These are phyloP conservation scores for Helicoverpa assulta DNA, from an alignment of 2,888 invertebrate species.

Conservation along the genomic window DNA sequence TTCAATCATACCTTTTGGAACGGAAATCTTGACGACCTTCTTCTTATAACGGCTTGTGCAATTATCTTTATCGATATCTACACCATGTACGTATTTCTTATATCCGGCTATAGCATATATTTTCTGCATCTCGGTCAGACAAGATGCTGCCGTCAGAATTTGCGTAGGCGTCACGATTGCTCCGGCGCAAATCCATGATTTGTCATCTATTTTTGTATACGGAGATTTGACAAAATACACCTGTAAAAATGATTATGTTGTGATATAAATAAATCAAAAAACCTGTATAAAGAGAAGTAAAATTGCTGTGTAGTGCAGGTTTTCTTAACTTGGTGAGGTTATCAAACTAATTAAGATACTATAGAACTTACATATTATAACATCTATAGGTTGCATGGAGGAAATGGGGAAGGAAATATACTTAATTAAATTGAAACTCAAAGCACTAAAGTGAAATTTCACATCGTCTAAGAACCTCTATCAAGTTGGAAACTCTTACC, in stretches of 20 bases:
- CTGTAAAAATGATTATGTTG: slow-evolving; percentile 29
- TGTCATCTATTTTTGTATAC: slow-evolving; percentile 21
- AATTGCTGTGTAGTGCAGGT: too few species aligned
- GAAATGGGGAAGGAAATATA: too few species aligned
- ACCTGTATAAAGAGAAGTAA: too few species aligned
- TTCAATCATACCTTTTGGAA: slow-evolving; percentile 43
- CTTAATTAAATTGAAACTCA: too few species aligned
- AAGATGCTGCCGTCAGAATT: slow-evolving; percentile 47
- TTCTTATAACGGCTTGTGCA: slow-evolving; percentile 42
- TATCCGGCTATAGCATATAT: slow-evolving; percentile 52
- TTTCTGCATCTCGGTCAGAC: slow-evolving; percentile 33
- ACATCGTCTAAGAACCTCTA: not conserved
- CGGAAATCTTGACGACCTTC: slow-evolving; percentile 40
- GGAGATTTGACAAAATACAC: slow-evolving; percentile 54
- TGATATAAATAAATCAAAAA: too few species aligned
- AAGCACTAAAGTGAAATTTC: too few species aligned
- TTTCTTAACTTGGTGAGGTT: too few species aligned
- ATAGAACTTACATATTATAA: too few species aligned
- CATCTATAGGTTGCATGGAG: too few species aligned
- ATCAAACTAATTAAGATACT: too few species aligned
- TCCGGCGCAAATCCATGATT: slow-evolving; percentile 46
- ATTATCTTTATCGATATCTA: slow-evolving; percentile 27
- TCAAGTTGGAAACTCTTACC: slow-evolving; percentile 6
- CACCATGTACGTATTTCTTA: slow-evolving; percentile 36
- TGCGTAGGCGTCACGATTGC: slow-evolving; percentile 35